Evolutionary conservation across 2,113 vertebrate genomes (phyloP), one percentile per base, ranked within the genome.

Genomic region (Planiliza haematocheilus): DNA sequence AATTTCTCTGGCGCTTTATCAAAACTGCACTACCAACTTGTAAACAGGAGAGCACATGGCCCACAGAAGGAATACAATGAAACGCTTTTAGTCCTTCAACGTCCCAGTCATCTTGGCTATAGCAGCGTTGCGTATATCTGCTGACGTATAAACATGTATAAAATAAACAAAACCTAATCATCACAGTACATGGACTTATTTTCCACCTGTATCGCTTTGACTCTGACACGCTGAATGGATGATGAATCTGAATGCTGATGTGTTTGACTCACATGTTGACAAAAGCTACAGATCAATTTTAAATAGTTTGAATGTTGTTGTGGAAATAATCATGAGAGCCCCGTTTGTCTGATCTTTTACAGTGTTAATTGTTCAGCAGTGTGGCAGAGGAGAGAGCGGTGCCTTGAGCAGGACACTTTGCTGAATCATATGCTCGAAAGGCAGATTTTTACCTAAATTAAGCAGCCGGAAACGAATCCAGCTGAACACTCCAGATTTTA

Each of bases 1-100:
- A 45, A n/a, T 45, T 60, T 38, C 9, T 55, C 68, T 87, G 79
- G 82, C 68, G 0, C 69, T 12, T 39, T 48, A 57, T 72, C 82
- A 85, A 70, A 83, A 83, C 45, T 73, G 68, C 85, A 82, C 71
- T 79, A 79, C 42, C 53, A 48, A 45, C 36, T 76, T 75, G 53
- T 79, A 82, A 84, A 84, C 75, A 74, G 60, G 51, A 36, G 10
- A 67, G 46, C 72, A 84, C 82, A 87, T 79, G 82, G 82, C 68
- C 69, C 60, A 60, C 58, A 41, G 24, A 8, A 18, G 37, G 52
- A 73, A 49, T 64, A 67, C 55, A 53, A 66, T 7, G 10, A 64
- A 41, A 37, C 59, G n/a, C 71, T 81, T 81, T 60, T 46, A 46
- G 57, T 61, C 38, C 49, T 48, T 81, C 57, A 48, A 9, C 62